These are phyloP conservation scores for Liparis tanakae DNA, from an alignment of 2,797 vertebrate genomes.

Conservation along the genomic window DNA sequence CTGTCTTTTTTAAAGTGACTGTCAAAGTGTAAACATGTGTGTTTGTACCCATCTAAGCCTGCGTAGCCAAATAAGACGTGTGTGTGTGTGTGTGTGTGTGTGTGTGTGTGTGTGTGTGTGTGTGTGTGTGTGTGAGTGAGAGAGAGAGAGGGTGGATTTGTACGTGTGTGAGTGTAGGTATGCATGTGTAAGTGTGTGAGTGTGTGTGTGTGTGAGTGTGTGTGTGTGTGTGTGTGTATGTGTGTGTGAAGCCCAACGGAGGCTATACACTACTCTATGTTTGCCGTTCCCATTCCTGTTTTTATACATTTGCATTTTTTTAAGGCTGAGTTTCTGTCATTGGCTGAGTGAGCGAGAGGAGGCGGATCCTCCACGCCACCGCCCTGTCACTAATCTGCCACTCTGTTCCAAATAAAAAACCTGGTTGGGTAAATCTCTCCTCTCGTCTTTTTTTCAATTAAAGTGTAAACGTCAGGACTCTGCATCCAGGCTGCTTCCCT, in stretches of 20 bases:
- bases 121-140: too few species aligned
- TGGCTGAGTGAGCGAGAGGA: slow-evolving; percentile 84
- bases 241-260: slow-evolving; percentile 74
- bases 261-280: slow-evolving; percentile 79
- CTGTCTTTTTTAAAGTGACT: slow-evolving; percentile 83
- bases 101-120: slow-evolving; percentile 21
- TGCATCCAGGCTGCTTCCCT: not conserved
- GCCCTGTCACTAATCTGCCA: slow-evolving; percentile 89
- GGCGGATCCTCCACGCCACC: slow-evolving; percentile 79
- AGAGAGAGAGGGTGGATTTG: slow-evolving; percentile 54
- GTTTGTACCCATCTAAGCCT: slow-evolving; percentile 60
- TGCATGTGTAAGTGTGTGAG: slow-evolving; percentile 37
- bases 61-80: slow-evolving; percentile 7
- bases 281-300: slow-evolving; percentile 88
- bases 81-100: slow-evolving; percentile 49
- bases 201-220: slow-evolving; percentile 36
- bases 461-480: not conserved
- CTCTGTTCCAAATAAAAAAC: slow-evolving; percentile 89
- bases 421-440: slow-evolving; percentile 80
- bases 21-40: slow-evolving; percentile 71
- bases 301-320: slow-evolving; percentile 91
- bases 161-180: slow-evolving; percentile 30
- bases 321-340: slow-evolving; percentile 86
- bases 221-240: slow-evolving; percentile 40
- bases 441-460: slow-evolving; percentile 38